A percentile compares a stretch with the other conserved stretches of the same genome.
These are phyloP conservation scores for Pangasius krempfi DNA, from an alignment of 2,797 vertebrate species.

Conservation along the genomic window DNA sequence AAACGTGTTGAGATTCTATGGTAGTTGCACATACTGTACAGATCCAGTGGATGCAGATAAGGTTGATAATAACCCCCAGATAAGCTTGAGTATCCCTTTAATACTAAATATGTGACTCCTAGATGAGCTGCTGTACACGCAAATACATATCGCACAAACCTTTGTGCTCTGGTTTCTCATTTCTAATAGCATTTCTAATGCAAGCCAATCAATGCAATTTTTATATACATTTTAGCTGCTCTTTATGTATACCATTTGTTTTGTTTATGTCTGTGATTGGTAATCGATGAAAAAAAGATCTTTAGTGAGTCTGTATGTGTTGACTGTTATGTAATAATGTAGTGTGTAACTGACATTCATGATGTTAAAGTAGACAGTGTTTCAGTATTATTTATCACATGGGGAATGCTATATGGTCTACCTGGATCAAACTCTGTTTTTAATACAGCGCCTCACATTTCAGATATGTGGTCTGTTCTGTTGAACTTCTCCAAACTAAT, in stretches of 20 bases:
- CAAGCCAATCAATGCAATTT: constrained; percentile 40
- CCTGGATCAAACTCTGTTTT: not conserved
- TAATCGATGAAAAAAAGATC: not conserved
- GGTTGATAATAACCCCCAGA: not conserved
- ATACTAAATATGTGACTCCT: not conserved
- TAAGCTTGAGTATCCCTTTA: not conserved
- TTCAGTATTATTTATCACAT: not conserved
- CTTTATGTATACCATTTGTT: not conserved
- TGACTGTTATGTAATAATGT: not conserved
- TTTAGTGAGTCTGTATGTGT: not conserved
- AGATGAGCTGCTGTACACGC: constrained; percentile 7
- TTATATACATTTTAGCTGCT: not conserved
- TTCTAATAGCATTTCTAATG: constrained; percentile 21
- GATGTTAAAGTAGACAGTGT: not conserved
- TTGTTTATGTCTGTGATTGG: not conserved
- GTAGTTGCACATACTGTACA: not conserved
- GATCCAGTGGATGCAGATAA: not conserved
- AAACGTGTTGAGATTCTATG: not conserved
- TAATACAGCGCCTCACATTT: constrained; percentile 8
- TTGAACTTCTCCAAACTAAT: constrained; percentile 4
- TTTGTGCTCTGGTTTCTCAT: not conserved
- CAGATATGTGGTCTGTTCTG: not conserved
- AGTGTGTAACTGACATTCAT: constrained; percentile 19
- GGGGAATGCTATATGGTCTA: not conserved
- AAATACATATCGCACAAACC: not conserved